These are phyloP conservation scores for Mionectes macconnelli DNA, from an alignment of 2,113 vertebrate species.

Conservation along the genomic window DNA sequence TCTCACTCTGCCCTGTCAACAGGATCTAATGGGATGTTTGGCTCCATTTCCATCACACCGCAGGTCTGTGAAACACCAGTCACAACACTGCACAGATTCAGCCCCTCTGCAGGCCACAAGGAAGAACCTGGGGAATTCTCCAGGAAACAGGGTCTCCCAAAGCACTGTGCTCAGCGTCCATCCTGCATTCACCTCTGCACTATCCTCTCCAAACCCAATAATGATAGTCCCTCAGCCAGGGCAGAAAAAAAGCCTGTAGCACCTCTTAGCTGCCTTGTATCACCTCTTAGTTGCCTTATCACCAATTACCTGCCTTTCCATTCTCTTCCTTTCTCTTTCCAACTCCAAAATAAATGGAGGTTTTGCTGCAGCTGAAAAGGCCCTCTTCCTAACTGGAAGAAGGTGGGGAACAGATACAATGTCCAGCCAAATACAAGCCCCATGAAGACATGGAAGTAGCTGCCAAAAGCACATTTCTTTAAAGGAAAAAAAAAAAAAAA, in stretches of 20 bases:
- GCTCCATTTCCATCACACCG: background rate
- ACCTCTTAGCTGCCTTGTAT: no score
- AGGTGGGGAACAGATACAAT: background rate
- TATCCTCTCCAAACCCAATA: background rate
- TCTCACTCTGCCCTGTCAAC: background rate
- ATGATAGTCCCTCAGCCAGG: accelerated
- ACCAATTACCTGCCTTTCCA: background rate
- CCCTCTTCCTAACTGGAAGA: background rate
- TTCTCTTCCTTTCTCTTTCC: background rate
- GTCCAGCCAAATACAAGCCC: background rate
- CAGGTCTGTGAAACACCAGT: background rate
- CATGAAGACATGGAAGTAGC: background rate
- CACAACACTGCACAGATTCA: background rate
- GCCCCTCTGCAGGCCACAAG: background rate
- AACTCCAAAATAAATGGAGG: background rate
- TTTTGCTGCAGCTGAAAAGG: background rate
- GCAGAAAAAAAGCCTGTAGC: background rate
- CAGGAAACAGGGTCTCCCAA: background rate
- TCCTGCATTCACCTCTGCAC: background rate
- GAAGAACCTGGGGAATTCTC: background rate
- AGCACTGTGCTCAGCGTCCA: background rate
- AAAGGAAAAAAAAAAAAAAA: background rate
- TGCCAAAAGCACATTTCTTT: background rate
- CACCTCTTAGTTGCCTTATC: no score
- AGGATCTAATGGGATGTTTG: background rate